Conservation (phyloP, 2,113 vertebrate species). For the Syrmaticus mikado region DNA sequence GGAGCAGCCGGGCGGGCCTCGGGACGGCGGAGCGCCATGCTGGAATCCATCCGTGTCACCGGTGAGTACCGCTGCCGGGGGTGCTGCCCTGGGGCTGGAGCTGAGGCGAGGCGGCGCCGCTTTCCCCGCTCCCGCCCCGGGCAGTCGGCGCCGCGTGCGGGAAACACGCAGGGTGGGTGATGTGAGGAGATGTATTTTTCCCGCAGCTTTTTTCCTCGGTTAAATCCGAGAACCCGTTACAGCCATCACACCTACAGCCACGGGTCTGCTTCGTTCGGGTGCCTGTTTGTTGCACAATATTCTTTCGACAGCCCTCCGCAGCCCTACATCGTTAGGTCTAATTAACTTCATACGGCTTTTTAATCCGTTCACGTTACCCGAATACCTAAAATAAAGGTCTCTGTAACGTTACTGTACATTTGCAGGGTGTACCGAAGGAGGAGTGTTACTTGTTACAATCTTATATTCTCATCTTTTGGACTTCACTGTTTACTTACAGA, state of each 20-base stretch:
- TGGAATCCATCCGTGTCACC: conserved; percentile 83
- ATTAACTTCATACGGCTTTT: not conserved
- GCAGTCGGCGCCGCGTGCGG: no score
- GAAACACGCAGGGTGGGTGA: no score
- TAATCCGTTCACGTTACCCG: not conserved
- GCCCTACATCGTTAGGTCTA: not conserved
- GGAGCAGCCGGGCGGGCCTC: not conserved
- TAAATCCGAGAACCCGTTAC: not conserved
- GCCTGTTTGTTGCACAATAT: not conserved
- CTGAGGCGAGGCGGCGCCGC: no score
- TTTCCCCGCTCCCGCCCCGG: no score
- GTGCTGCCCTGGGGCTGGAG: no score
- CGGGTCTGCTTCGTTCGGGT: not conserved
- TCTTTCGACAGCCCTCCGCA: not conserved
- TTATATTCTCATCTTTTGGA: not conserved
- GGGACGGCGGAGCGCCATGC: conserved; percentile 58
- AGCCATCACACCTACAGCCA: not conserved
- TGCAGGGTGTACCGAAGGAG: not conserved
- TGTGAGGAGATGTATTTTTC: not conserved
- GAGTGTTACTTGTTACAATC: not conserved
- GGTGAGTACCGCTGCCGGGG: conserved; percentile 69
- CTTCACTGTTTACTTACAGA: not conserved
- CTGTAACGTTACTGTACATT: not conserved
- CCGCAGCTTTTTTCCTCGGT: not conserved
- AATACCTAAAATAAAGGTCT: not conserved